Base-by-base conservation (phyloP, 2,797 vertebrate genomes). In the Synanceia verrucosa region DNA sequence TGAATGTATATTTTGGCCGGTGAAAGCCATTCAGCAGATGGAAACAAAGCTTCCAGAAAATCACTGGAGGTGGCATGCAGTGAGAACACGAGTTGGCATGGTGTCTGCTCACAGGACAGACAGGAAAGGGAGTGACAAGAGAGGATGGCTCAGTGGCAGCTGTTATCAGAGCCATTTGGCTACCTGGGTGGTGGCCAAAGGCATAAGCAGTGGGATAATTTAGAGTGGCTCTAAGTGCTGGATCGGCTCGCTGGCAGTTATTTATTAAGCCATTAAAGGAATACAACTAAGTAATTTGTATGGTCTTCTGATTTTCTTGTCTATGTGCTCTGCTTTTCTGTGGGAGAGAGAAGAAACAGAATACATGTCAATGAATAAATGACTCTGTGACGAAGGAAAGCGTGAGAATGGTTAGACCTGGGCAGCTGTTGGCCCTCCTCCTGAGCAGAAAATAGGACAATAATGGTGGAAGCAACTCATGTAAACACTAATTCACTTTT, bases 241-340 rank as follows among this genome's bases (percentile, higher is more conserved):
- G 87, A 82, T 65, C 56, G 24, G 69, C 70, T 82, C 87, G 67
- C 83, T 66, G 81, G 84, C 88, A 89, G 82, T 91, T 90, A 88
- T 91, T 92, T 91, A 91, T 91, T 84, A 88, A 86, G 73, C 82
- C 84, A 83, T 88, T 89, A 86, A 86, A 88, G 62, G 63, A 78
- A 75, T 82, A 92, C 85, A 91, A 88, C 78, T 74, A 47, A 63
- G 70, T 75, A 64, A 70, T 89, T 91, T 92, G 89, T 91, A 83
- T 74, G 83, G 83, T 80, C 82, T 68, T 84, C 82, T 83, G 86
- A 75, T 89, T 91, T 83, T 85, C 77, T 81, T 68, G 82, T 73
- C 74, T 70, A 76, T 80, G 79, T 72, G 70, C 56, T 19, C 51
- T 2, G 65, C 34, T 77, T 81, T 71, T 78, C n/a, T n/a, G 26